Base-by-base conservation (phyloP, 1,140 invertebrate species). In the Drosophila kanapiae region DNA sequence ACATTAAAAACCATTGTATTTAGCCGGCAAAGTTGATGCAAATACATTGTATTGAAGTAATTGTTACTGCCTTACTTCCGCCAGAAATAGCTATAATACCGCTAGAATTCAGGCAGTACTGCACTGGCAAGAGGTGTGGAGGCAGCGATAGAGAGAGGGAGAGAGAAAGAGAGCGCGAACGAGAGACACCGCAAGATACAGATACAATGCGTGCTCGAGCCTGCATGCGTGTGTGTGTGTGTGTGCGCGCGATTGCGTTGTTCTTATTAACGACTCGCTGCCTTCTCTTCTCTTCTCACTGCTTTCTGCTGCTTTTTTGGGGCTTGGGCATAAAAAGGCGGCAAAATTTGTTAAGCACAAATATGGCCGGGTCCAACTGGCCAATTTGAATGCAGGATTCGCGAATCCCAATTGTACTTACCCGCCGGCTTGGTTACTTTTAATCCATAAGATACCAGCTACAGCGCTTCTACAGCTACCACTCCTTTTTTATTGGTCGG, bases 201-300 rank as follows among this genome's bases (percentile, higher is more conserved):
- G 60, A 83, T 62, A 83, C 60, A 49, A 63, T 62, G 63, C 60
- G 51, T 78, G 62, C 76, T 62, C 23, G 29, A 35, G 16, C 14
- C 31, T 23, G 40, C 13, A 42, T 53, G 42, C 33, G 42, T 74
- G 58, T 78, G 47, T 67, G 78, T 59, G 42, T 45, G 31, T 75
- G 57, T 38, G 64, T 68, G 76, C 61, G 78, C 56, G 53, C 18
- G 81, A 80, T 80, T 84, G 77, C 81, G 81, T 84, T 84, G 82
- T 84, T 84, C 82, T 84, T 84, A 80, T 84, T 85, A 70, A 70
- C 67, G 82, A 85, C 78, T 80, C 56, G 70, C 76, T 84, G 59
- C 47, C 71, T 76, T 60, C 54, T 48, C 56, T 43, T 35, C 33
- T 33, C 23, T 61, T 62, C 48, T 47, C 65, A 38, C 43, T 11